phyloP scores from a whole-genome alignment of 2,113 vertebrate genomes.

The Cettia cetti region DNA sequence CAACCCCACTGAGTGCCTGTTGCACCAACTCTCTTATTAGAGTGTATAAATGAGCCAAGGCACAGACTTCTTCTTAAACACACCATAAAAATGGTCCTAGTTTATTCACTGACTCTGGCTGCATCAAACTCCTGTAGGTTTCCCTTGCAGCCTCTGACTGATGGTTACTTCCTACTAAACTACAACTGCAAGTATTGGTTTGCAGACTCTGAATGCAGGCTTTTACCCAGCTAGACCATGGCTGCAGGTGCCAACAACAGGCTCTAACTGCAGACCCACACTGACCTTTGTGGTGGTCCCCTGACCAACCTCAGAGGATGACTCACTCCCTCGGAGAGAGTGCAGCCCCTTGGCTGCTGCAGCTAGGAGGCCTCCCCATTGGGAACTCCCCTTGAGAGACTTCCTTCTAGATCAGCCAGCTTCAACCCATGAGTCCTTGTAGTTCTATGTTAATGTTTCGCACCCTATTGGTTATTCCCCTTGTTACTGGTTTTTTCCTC shows the following conservation, averaged over 20 bases:
- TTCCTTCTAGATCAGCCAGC: too few relatives aligned
- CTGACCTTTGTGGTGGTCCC: too few relatives aligned
- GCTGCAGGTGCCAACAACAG: background rate
- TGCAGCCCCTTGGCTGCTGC: too few relatives aligned
- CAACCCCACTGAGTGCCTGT: rapidly evolving
- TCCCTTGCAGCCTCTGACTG: background rate
- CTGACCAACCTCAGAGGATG: too few relatives aligned
- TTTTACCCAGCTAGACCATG: background rate
- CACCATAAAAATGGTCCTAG: background rate
- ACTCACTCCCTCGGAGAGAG: too few relatives aligned
- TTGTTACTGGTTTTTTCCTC: too few relatives aligned
- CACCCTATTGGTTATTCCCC: too few relatives aligned
- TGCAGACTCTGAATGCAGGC: background rate
- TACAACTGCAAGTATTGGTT: background rate
- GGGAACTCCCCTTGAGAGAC: too few relatives aligned
- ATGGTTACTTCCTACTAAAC: background rate
- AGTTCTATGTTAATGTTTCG: too few relatives aligned
- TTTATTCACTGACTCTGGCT: background rate
- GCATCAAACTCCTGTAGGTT: background rate
- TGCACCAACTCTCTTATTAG: background rate
- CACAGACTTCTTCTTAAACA: background rate
- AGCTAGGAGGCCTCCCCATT: too few relatives aligned
- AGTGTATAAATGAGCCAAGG: background rate
- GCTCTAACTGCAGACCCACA: background rate
- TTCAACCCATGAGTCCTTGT: too few relatives aligned